Evolutionary conservation across 2,113 vertebrate genomes (phyloP).

Genomic region (Felis catus): DNA sequence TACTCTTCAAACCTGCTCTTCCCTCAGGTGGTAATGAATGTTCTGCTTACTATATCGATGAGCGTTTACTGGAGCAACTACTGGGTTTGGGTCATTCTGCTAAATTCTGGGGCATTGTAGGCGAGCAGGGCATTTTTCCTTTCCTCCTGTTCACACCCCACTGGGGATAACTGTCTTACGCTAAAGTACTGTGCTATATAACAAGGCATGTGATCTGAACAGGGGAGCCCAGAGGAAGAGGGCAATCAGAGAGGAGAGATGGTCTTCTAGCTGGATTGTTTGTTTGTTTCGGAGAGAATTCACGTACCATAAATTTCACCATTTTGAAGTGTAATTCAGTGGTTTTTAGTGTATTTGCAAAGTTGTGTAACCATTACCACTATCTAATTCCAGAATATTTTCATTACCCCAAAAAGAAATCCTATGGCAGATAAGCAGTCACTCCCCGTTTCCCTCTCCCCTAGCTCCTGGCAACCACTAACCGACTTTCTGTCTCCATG

Average conservation of each 20-base stretch:
- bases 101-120: not conserved
- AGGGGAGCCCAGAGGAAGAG: not conserved
- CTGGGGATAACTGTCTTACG: not conserved
- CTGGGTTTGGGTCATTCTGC: not conserved
- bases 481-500: not conserved
- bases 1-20: not conserved
- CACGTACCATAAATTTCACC: not conserved
- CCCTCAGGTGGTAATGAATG: not conserved
- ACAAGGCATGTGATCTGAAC: not conserved
- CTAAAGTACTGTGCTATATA: not conserved
- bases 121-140: not conserved
- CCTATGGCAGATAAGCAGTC: not conserved
- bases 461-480: not conserved
- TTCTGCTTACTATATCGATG: not conserved
- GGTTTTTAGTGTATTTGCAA: not conserved
- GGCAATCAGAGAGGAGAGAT: not conserved
- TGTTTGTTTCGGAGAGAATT: not conserved
- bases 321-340: not conserved
- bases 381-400: slow-evolving; percentile 3
- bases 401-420: not conserved
- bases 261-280: not conserved
- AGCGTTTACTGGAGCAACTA: not conserved
- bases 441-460: not conserved
- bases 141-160: not conserved
- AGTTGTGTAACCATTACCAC: not conserved